Evolutionary conservation across 2,888 invertebrate genomes (phyloP).

Genomic region (Latrodectus elegans): DNA sequence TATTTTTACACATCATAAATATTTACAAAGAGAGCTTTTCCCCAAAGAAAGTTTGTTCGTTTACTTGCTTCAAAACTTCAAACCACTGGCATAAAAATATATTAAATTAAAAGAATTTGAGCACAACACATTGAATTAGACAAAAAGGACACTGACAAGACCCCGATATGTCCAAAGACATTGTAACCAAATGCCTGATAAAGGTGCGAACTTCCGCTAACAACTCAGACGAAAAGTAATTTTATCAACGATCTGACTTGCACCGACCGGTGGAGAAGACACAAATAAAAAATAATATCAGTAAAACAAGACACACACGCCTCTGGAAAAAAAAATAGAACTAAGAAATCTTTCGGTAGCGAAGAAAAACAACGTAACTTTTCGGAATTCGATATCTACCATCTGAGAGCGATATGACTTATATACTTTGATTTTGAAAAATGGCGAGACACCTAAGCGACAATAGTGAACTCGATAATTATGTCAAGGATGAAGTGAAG

Average conservation of each 20-base stretch:
- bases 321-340: neutral
- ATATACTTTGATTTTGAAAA: constrained; percentile 3
- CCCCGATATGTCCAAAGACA: constrained; percentile 12
- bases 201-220: constrained; percentile 11
- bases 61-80: neutral
- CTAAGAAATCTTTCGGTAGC: constrained; percentile 8
- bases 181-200: constrained; percentile 28
- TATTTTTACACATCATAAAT: too few relatives aligned
- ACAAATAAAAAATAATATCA: neutral
- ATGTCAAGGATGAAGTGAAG: constrained; percentile 52
- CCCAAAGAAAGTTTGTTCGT: neutral
- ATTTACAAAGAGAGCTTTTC: neutral
- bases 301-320: neutral
- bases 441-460: neutral
- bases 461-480: constrained; percentile 23
- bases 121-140: neutral
- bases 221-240: constrained; percentile 30
- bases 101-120: too few relatives aligned
- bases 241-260: constrained; percentile 15
- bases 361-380: neutral
- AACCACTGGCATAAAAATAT: too few relatives aligned
- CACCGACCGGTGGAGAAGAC: neutral
- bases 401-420: constrained; percentile 17
- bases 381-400: constrained; percentile 7
- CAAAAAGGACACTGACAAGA: constrained; percentile 10